These are phyloP conservation scores for Gasteruption jaculator DNA, from an alignment of 2,888 invertebrate genomes.

Conservation along the genomic window DNA sequence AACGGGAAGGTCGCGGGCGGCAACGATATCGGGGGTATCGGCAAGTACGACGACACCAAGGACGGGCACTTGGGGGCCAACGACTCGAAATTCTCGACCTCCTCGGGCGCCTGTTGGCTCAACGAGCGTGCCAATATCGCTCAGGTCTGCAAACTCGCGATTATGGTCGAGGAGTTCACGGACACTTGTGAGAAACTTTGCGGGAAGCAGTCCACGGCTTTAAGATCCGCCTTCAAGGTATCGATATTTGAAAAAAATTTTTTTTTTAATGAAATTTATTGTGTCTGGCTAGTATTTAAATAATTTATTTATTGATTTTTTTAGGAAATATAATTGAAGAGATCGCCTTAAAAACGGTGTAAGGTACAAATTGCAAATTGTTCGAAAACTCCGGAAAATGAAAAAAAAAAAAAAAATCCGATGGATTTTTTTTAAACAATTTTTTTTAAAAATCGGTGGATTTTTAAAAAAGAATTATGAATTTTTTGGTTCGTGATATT, in stretches of 20 bases:
- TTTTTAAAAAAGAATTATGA: neutral
- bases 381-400: no score
- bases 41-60: constrained; percentile 37
- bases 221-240: constrained; percentile 75
- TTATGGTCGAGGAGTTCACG: constrained; percentile 76
- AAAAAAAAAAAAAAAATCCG: no score
- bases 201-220: constrained; percentile 71
- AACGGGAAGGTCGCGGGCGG: constrained; percentile 39
- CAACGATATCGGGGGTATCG: constrained; percentile 29
- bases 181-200: constrained; percentile 71
- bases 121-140: constrained; percentile 68
- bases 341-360: no score
- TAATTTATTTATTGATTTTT: neutral
- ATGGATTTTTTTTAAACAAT: no score
- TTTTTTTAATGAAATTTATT: no score
- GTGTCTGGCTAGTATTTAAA: no score
- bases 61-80: constrained; percentile 25
- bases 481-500: neutral
- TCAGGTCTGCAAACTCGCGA: constrained; percentile 73
- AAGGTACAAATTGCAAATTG: no score
- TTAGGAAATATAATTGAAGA: neutral
- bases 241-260: constrained; percentile 3
- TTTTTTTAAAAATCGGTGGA: neutral
- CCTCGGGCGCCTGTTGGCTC: no score
- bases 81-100: constrained; percentile 54